Percentiles rank a stretch among this genome's conserved stretches.
Evolutionary conservation across 2,113 vertebrate genomes (phyloP).

Genomic region (Lynx canadensis): DNA sequence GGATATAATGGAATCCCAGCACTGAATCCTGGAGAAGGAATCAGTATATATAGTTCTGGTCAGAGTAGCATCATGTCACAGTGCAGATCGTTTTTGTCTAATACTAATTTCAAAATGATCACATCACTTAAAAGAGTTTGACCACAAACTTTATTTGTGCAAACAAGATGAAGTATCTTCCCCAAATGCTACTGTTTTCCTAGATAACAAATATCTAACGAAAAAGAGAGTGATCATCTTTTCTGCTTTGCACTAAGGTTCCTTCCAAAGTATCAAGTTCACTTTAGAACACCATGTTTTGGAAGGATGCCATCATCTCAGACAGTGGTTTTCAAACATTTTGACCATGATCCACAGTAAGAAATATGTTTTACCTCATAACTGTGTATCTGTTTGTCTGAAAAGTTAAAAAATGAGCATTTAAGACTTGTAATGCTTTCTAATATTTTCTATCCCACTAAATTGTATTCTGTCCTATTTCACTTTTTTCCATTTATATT

Average conservation of each 20-base stretch:
- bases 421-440: not conserved
- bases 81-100: not conserved
- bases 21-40: not conserved
- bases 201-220: not conserved
- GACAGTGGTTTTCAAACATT: not conserved
- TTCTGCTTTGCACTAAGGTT: not conserved
- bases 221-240: not conserved
- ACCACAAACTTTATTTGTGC: not conserved
- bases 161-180: not conserved
- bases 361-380: not conserved
- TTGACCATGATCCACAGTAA: not conserved
- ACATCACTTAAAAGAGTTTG: not conserved
- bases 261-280: not conserved
- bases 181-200: not conserved
- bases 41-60: not conserved
- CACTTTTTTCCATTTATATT: not conserved
- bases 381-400: not conserved
- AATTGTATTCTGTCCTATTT: not conserved
- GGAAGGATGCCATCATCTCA: not conserved
- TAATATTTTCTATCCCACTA: not conserved
- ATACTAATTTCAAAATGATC: not conserved
- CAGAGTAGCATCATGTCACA: not conserved
- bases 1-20: not conserved
- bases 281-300: not conserved
- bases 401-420: not conserved